These are phyloP conservation scores for Clarias fuscus DNA, from an alignment of 2,797 vertebrate species.

Conservation along the genomic window DNA sequence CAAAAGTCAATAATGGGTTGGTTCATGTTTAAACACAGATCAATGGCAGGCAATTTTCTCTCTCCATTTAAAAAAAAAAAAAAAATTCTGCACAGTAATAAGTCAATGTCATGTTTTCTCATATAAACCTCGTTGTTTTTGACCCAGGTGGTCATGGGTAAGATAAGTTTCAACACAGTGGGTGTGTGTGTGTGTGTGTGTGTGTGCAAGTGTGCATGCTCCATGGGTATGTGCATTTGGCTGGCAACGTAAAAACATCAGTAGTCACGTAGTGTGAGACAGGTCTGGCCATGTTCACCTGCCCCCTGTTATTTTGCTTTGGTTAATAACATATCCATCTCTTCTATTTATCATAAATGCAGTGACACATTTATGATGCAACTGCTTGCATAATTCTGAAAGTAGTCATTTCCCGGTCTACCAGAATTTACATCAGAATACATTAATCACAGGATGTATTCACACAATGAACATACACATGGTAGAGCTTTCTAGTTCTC, in stretches of 20 bases:
- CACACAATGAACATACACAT: background rate
- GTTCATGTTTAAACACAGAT: constrained; percentile 14
- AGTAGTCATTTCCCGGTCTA: background rate
- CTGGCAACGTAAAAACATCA: background rate
- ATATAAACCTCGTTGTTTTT: background rate
- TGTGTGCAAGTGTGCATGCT: background rate
- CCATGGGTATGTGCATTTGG: background rate
- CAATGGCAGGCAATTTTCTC: background rate
- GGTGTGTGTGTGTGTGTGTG: constrained; percentile 5
- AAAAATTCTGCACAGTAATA: constrained; percentile 13
- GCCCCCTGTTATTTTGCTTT: background rate
- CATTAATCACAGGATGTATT: constrained; percentile 16
- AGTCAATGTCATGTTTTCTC: background rate
- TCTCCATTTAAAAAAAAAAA: too few species aligned
- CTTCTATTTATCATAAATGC: background rate
- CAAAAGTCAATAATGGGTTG: background rate
- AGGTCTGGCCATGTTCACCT: constrained; percentile 18
- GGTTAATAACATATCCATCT: background rate
- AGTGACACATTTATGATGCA: background rate
- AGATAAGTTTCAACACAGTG: background rate
- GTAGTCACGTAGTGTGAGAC: background rate
- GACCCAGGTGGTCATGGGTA: background rate
- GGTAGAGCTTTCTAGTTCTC: background rate
- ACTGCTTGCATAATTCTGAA: background rate
- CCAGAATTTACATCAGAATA: background rate